phyloP scores from a whole-genome alignment of 2,797 vertebrate species.

The Xiphophorus birchmanni region DNA sequence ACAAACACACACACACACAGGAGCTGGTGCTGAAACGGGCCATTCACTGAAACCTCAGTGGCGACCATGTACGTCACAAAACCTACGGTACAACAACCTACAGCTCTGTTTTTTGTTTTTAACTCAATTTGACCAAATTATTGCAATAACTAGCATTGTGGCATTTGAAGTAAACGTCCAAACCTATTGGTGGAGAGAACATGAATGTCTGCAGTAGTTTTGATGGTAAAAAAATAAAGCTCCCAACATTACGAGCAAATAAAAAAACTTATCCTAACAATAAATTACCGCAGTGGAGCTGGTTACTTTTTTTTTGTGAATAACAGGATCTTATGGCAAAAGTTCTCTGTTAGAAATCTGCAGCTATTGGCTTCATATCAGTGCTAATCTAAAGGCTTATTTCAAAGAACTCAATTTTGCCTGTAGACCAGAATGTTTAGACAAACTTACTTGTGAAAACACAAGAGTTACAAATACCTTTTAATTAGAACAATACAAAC shows the following conservation, averaged over 20 bases:
- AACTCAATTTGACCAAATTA: not conserved
- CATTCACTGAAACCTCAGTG: conserved; percentile 56
- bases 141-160: not conserved
- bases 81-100: not conserved
- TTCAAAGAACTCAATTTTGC: not conserved
- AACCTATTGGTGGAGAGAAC: not conserved
- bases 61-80: conserved; percentile 39
- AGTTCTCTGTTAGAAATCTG: not conserved
- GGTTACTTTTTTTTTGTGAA: not conserved
- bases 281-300: not conserved
- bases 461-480: not conserved
- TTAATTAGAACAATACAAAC: not conserved
- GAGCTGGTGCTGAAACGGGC: conserved; percentile 57
- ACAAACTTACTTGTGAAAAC: not conserved
- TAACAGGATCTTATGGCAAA: not conserved
- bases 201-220: not conserved
- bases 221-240: not conserved
- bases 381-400: not conserved
- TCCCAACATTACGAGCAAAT: not conserved
- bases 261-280: not conserved
- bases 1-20: conserved; percentile 58
- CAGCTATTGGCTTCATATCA: not conserved
- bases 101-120: not conserved
- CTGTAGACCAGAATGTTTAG: not conserved
- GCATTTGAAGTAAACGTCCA: not conserved